Conservation (phyloP, 2,797 vertebrate genomes). For the Argyrosomus regius region DNA sequence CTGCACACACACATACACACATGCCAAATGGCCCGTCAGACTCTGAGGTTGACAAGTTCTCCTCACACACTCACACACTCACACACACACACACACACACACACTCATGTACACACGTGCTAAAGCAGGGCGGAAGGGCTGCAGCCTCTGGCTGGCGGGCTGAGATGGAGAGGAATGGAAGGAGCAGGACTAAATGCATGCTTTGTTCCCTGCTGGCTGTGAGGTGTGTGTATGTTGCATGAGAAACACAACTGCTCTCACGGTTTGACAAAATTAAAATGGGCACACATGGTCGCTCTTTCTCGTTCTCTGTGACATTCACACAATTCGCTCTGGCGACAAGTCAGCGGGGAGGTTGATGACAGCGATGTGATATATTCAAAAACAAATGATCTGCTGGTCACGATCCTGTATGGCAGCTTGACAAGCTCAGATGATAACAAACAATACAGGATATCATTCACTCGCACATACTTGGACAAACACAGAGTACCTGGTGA, state of each 20-base stretch:
- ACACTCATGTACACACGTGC: slow-evolving; percentile 54
- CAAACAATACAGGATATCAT: slow-evolving; percentile 21
- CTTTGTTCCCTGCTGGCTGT: slow-evolving; percentile 52
- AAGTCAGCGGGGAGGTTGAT: slow-evolving; percentile 31
- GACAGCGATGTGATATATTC: slow-evolving; percentile 30
- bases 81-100: slow-evolving; percentile 28
- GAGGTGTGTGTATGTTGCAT: slow-evolving; percentile 53
- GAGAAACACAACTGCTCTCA: slow-evolving; percentile 57
- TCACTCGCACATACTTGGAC: slow-evolving; percentile 11
- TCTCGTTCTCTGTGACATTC: slow-evolving; percentile 10
- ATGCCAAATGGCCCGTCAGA: slow-evolving; percentile 79
- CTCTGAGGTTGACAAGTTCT: slow-evolving; percentile 72
- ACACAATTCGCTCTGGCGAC: slow-evolving; percentile 18
- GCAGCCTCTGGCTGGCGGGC: slow-evolving; percentile 66
- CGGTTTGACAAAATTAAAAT: slow-evolving; percentile 55
- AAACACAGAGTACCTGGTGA: slow-evolving; percentile 87
- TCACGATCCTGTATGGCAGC: slow-evolving; percentile 31
- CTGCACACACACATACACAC: slow-evolving; percentile 82
- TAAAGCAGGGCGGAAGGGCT: slow-evolving; percentile 76
- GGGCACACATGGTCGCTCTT: slow-evolving; percentile 61
- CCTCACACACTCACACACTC: slow-evolving; percentile 30
- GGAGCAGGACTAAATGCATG: slow-evolving; percentile 71
- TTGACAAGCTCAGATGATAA: slow-evolving; percentile 48
- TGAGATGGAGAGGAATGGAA: slow-evolving; percentile 75
- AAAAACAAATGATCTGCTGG: slow-evolving; percentile 16